Evolutionary conservation across 1,140 invertebrate genomes (phyloP).

Genomic region (Tyrophagus putrescentiae): DNA sequence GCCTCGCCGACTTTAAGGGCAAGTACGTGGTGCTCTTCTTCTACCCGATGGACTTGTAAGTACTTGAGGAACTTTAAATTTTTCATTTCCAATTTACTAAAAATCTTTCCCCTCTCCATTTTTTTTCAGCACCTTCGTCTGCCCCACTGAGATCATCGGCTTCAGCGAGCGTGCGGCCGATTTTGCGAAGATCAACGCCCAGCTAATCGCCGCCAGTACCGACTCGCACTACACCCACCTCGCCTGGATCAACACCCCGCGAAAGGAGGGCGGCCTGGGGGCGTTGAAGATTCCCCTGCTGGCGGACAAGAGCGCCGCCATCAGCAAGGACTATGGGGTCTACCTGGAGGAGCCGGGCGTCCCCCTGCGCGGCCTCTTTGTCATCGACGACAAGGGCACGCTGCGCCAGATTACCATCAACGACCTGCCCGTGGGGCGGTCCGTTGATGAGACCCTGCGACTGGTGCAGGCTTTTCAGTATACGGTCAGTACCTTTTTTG

Average conservation of each 20-base stretch:
- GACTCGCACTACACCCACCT: conserved; percentile 90
- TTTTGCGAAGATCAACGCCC: conserved; percentile 68
- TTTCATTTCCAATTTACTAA: not conserved
- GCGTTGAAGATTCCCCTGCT: conserved; percentile 89
- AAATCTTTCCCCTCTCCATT: not conserved
- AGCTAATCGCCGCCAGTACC: conserved; percentile 78
- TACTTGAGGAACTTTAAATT: not conserved
- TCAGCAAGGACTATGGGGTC: conserved; percentile 78
- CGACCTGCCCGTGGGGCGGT: conserved; percentile 87
- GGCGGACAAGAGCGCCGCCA: conserved; percentile 75
- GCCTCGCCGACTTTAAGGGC: conserved; percentile 67
- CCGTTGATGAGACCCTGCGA: conserved; percentile 47
- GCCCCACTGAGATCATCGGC: conserved; percentile 87
- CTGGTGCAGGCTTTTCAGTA: conserved; percentile 51
- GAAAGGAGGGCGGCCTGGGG: conserved; percentile 89
- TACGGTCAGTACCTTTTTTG: conserved; percentile 29
- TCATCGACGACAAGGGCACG: conserved; percentile 83
- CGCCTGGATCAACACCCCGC: conserved; percentile 83
- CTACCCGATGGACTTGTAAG: conserved; percentile 76
- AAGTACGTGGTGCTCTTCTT: conserved; percentile 97
- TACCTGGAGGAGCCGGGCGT: conserved; percentile 83
- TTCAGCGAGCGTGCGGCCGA: conserved; percentile 80
- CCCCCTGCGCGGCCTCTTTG: conserved; percentile 89
- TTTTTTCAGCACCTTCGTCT: conserved; percentile 59
- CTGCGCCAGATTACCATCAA: conserved; percentile 94